These are phyloP conservation scores for Drosophila antonietae DNA, from an alignment of 2,888 invertebrate species.

Conservation along the genomic window DNA sequence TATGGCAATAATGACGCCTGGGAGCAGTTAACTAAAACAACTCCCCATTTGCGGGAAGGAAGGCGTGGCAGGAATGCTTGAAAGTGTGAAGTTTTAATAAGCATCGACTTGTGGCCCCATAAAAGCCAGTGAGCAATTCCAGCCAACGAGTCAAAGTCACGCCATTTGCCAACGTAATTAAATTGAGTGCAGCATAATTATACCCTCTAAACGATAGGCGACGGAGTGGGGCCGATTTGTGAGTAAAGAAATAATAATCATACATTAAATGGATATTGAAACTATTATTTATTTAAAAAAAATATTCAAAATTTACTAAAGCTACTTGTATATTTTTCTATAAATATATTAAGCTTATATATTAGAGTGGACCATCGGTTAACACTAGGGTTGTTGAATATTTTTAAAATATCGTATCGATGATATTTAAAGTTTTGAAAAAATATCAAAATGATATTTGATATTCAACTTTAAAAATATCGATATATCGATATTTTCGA, in stretches of 20 bases:
- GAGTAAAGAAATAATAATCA: neutral
- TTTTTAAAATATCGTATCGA: too few species aligned
- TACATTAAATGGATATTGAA: neutral
- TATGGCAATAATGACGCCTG: slow-evolving; percentile 18
- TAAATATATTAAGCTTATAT: too few species aligned
- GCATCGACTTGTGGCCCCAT: slow-evolving; percentile 62
- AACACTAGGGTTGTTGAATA: too few species aligned
- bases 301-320: too few species aligned
- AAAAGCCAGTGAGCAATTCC: slow-evolving; percentile 44
- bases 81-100: slow-evolving; percentile 72
- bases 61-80: slow-evolving; percentile 12
- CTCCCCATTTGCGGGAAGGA: slow-evolving; percentile 5
- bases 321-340: too few species aligned
- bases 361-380: too few species aligned
- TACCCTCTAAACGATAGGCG: slow-evolving; percentile 18
- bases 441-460: too few species aligned
- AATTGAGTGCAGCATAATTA: slow-evolving; percentile 74
- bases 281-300: neutral
- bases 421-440: too few species aligned
- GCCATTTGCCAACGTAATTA: slow-evolving; percentile 70
- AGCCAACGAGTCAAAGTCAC: slow-evolving; percentile 44
- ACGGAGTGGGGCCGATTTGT: neutral
- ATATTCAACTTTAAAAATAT: too few species aligned
- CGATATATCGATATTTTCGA: too few species aligned
- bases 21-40: slow-evolving; percentile 35